phyloP scores from a whole-genome alignment of 1,140 invertebrate genomes.

The Eriosoma lanigerum region DNA sequence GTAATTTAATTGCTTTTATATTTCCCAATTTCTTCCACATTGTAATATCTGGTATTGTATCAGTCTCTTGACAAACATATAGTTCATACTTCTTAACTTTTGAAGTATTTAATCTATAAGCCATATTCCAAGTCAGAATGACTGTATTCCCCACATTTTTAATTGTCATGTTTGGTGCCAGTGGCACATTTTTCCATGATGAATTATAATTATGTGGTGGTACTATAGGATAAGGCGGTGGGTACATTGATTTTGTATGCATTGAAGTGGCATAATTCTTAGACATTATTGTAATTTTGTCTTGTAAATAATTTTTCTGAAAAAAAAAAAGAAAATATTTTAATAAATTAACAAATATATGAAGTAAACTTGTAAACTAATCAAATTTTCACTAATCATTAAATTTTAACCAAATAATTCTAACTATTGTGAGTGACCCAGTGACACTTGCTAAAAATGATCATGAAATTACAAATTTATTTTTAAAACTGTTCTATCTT shows the following conservation, averaged over 20 bases:
- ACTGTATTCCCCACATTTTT: background rate
- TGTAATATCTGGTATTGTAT: background rate
- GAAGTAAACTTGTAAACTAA: too few species aligned
- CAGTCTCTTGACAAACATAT: background rate
- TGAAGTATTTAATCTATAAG: background rate
- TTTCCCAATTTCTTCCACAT: conserved; percentile 16
- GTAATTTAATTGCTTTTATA: background rate
- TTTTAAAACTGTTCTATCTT: too few species aligned
- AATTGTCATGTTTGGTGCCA: background rate
- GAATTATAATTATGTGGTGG: background rate
- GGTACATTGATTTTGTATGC: background rate
- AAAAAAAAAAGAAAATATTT: too few species aligned
- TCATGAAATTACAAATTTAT: too few species aligned
- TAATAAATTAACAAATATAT: too few species aligned
- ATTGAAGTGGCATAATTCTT: too few species aligned
- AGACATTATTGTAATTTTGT: too few species aligned
- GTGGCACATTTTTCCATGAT: conserved; percentile 9
- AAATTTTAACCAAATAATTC: too few species aligned
- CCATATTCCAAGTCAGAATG: background rate
- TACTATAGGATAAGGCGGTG: conserved; percentile 3
- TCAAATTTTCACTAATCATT: too few species aligned
- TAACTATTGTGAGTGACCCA: too few species aligned
- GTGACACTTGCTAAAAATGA: too few species aligned
- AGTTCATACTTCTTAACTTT: conserved; percentile 16
- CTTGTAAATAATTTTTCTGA: too few species aligned